Conservation (phyloP, 2,797 vertebrate species). For the Myotis daubentonii region DNA sequence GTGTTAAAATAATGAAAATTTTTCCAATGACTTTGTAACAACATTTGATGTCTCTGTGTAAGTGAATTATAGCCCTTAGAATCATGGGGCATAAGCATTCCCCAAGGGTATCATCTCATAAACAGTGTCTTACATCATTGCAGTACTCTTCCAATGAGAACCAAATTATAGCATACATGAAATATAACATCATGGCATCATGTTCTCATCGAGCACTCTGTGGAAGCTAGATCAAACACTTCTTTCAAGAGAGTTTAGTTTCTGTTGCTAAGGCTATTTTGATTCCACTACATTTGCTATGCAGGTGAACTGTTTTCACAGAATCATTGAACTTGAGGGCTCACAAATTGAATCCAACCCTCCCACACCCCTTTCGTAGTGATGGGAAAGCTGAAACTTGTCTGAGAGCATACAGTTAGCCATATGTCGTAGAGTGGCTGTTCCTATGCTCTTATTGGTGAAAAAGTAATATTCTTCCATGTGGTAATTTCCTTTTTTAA, state of each 20-base stretch:
- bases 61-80: not conserved
- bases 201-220: not conserved
- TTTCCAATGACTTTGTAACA: not conserved
- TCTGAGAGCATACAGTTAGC: not conserved
- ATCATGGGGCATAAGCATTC: not conserved
- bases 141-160: not conserved
- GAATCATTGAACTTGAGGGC: not conserved
- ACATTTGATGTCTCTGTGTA: conserved; percentile 10
- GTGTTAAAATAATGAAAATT: not conserved
- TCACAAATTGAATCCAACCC: not conserved
- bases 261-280: not conserved
- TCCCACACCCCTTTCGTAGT: not conserved
- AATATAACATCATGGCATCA: not conserved
- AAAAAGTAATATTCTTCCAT: not conserved
- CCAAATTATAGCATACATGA: not conserved
- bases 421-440: not conserved
- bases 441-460: not conserved
- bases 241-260: conserved; percentile 14
- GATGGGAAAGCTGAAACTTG: not conserved
- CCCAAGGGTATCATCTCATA: not conserved
- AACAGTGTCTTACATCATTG: conserved; percentile 21
- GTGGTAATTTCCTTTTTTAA: not conserved
- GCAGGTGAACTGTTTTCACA: not conserved
- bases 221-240: not conserved
- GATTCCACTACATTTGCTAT: not conserved